Base-by-base conservation (phyloP, 2,888 invertebrate genomes). In the Agrochola circellaris region DNA sequence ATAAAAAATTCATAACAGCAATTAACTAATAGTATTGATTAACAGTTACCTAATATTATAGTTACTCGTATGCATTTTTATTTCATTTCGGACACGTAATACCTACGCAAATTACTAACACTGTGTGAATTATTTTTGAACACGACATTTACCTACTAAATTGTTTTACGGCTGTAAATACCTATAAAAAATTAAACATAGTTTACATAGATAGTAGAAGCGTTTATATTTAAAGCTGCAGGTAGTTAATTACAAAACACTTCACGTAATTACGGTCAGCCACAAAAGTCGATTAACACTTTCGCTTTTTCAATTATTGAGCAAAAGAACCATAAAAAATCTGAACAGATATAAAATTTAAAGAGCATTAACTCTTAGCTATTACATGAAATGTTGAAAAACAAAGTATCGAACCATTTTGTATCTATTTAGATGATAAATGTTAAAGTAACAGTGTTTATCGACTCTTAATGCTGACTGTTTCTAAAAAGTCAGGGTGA, bases 21-120 rank as follows among this genome's bases (percentile, higher is more conserved):
- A 85, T 82, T 60, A 71, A 72, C 51, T 72, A 64, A 11, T 20
- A 60, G 45, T 60, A 45, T 82, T 78, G 38, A 80, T 79, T 26
- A 60, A 73, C 34, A 23, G 75, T 86, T 86, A 79, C 68, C 69
- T 83, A 85, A 87, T 83, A 66, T 56, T 23, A 62, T 5, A 54
- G 60, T 62, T 70, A n/a, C n/a, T n/a, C n/a, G n/a, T n/a, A 73
- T 75, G 69, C 65, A 66, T 62, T 60, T 30, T 68, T 72, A 64
- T 71, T 67, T 48, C 20, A 80, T 11, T 20, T 69, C 17, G 3
- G 17, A 42, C 61, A 79, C 72, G 74, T 70, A 62, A 75, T 65
- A n/a, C n/a, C n/a, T n/a, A 58, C 2, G 2, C 1, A 42, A 30
- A 60, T 26, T 64, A 34, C 20, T 23, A 23, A 45, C 11, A 42